Evolutionary conservation across 2,888 invertebrate species (phyloP), one percentile per base, ranked within the genome.

Genomic region (Tuberolachnus salignus): DNA sequence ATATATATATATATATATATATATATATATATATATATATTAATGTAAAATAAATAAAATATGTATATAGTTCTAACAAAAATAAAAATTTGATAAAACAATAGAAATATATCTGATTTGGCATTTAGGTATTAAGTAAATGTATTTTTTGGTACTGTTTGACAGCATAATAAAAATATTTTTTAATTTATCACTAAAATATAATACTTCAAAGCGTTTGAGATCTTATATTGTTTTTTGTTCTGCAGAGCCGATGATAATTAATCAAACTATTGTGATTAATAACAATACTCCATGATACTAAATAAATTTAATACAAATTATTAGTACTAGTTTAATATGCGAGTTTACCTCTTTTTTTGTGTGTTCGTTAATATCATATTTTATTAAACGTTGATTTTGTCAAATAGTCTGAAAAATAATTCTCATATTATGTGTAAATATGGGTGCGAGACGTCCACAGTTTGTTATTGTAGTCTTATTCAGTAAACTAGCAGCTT

Each of bases 381-480:
- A n/a, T n/a, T n/a, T n/a, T n/a, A n/a, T n/a, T n/a, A n/a, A n/a
- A n/a, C n/a, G n/a, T 42, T 42, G 11, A 49, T 61, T 63, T 46
- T 51, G 21, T 78, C 59, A 69, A 42, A 69, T 46, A 16, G 59
- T 59, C 46, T 69, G 46, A 69, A 78, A 78, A 23, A 69, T 13
- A 49, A 49, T 59, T 61, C 78, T 78, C 78, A 78, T 78, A 59
- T 78, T 78, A 13, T 78, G 67, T 14, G 78, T 78, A 59, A 78
- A 78, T 78, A 78, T 78, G 0, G 78, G 59, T n/a, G 78, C 78
- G 34, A 78, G 67, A 34, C 59, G 78, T 42, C 91, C 91, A 85
- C 92, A 92, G 83, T 89, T 90, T 4, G 91, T 89, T 67, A 87
- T 86, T 59, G 87, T 85, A 16, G 88, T 87, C 49, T 86, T 83